Base-by-base conservation (phyloP, 1,140 invertebrate genomes). In the Melipona quadrifasciata region DNA sequence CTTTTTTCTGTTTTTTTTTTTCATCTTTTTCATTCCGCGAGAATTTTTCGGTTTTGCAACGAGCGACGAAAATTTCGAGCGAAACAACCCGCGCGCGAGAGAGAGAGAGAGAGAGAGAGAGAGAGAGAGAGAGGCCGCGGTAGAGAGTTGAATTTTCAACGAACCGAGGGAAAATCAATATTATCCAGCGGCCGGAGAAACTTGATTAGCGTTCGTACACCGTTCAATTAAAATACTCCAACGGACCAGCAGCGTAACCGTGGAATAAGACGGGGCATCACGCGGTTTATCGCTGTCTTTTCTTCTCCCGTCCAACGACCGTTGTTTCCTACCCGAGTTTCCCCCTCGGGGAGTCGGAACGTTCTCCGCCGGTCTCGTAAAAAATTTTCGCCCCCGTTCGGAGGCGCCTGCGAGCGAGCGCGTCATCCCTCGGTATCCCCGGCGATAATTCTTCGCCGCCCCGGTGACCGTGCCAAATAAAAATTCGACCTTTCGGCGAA, bases 141-240 rank as follows among this genome's bases (percentile, higher is more conserved):
- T 47, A 39, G 76, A 79, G 81, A 89, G 89, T 87, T 87, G 87
- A 89, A 89, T 89, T 89, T 89, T 87, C 87, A 73, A 87, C 85
- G 80, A 76, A 84, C 87, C 67, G 76, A 86, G 87, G 73, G 87
- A 89, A 89, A 89, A 89, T 89, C 88, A 89, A 89, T 89, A 89
- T 89, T 89, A 83, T 89, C 85, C 88, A 89, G 81, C 87, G 85
- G 88, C 58, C 47, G 70, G 87, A 78, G 85, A 89, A 89, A 89
- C 88, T 89, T 89, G 87, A 89, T 89, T 89, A 89, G 87, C 85
- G 81, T 74, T 79, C 81, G 87, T 89, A 89, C 81, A 89, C 81
- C 87, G 85, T 89, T 89, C 87, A 89, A 89, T 89, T 89, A 89
- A 89, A 89, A 89, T 89, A 80, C 75, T 82, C 87, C 58, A 74